A percentile compares a stretch with the other conserved stretches of the same genome.
These are phyloP conservation scores for Drosophila nebulosa DNA, from an alignment of 1,140 invertebrate species.

Conservation along the genomic window DNA sequence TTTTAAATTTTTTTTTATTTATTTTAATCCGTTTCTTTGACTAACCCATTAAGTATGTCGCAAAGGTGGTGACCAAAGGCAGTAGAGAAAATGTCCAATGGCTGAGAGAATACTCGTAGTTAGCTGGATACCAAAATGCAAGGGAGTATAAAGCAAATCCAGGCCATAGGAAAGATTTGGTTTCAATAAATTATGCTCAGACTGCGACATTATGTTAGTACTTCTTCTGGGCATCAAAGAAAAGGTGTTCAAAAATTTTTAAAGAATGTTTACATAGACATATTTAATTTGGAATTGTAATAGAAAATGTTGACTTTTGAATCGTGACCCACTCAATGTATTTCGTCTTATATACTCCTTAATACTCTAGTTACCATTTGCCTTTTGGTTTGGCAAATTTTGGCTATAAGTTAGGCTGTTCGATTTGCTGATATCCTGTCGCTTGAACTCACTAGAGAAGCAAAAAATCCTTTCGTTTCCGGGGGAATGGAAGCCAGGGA, in stretches of 20 bases:
- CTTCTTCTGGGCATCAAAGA: neutral
- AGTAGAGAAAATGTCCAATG: constrained; percentile 6
- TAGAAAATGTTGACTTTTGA: neutral
- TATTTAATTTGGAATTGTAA: neutral
- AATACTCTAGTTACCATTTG: neutral
- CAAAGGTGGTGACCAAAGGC: constrained; percentile 29
- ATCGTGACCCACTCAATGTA: neutral
- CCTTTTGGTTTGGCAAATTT: constrained; percentile 2
- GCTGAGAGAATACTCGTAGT: constrained; percentile 9
- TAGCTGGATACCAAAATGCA: constrained; percentile 14
- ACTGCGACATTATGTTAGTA: neutral
- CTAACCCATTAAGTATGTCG: neutral
- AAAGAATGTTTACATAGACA: neutral
- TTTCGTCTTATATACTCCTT: neutral
- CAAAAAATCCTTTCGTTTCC: constrained; percentile 48
- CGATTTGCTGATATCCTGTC: constrained; percentile 51
- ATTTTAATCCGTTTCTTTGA: neutral
- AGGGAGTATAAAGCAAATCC: constrained; percentile 10
- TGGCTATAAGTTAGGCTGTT: constrained; percentile 21
- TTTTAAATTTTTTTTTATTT: too few species aligned
- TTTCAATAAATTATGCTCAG: neutral
- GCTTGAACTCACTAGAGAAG: constrained; percentile 42
- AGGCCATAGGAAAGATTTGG: constrained; percentile 4
- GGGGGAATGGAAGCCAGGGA: constrained; percentile 13
- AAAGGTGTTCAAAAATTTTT: neutral